These are phyloP conservation scores for Periophthalmus modestus DNA, from an alignment of 2,113 vertebrate genomes.

Conservation along the genomic window DNA sequence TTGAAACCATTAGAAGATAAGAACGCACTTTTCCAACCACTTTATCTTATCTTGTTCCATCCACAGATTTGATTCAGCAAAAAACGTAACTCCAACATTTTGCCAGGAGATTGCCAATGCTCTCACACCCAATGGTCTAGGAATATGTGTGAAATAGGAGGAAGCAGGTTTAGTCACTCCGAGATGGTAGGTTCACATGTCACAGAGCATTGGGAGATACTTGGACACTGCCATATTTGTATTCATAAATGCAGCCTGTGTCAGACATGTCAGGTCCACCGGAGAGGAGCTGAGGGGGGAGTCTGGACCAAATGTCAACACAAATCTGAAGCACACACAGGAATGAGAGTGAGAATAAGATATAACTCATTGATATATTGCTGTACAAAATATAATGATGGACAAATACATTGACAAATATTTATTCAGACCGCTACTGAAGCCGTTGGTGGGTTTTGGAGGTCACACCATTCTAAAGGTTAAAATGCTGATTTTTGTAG, in stretches of 20 bases:
- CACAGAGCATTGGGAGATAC: background rate
- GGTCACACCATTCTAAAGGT: too few species aligned
- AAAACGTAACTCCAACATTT: background rate
- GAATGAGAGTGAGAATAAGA: background rate
- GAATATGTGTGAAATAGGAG: background rate
- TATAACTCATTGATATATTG: background rate
- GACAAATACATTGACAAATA: too few species aligned
- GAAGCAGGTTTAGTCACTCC: background rate
- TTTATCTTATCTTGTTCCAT: background rate
- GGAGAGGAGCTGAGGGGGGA: background rate
- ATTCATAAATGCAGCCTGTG: constrained; percentile 5
- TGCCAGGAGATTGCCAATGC: background rate
- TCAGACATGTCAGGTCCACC: background rate
- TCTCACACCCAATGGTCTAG: background rate
- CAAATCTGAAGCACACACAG: background rate
- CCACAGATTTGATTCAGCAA: background rate
- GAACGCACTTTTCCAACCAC: background rate
- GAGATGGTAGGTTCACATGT: background rate
- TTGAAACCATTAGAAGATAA: background rate
- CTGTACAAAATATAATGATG: background rate
- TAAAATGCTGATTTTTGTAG: too few species aligned
- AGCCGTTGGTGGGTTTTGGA: too few species aligned
- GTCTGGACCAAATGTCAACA: background rate
- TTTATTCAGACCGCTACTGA: too few species aligned
- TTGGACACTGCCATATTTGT: background rate